These are phyloP conservation scores for Netelia fuscicornis DNA, from an alignment of 2,888 invertebrate species.

Conservation along the genomic window DNA sequence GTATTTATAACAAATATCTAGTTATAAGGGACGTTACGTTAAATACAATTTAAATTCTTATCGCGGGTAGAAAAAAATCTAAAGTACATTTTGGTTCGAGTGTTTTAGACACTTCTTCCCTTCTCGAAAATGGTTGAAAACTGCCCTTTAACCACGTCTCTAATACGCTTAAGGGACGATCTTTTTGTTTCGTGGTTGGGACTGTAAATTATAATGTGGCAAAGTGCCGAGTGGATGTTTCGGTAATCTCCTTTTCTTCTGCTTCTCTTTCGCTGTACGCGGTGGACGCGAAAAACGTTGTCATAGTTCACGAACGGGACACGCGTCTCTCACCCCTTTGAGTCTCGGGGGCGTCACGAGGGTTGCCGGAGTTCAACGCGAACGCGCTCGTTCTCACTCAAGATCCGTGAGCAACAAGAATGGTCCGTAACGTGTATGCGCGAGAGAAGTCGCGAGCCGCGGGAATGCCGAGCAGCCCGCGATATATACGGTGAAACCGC, in stretches of 20 bases:
- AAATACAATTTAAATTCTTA: too few relatives aligned
- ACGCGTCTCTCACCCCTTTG: slow-evolving; percentile 47
- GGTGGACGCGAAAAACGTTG: slow-evolving; percentile 1
- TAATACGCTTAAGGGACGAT: too few relatives aligned
- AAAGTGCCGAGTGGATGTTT: slow-evolving; percentile 42
- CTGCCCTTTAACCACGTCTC: too few relatives aligned
- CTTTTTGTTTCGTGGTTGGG: too few relatives aligned
- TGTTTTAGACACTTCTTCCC: too few relatives aligned
- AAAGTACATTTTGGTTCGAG: too few relatives aligned
- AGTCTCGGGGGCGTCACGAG: slow-evolving; percentile 37
- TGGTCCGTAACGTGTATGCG: slow-evolving; percentile 60
- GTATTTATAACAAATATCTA: too few relatives aligned
- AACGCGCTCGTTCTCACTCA: slow-evolving; percentile 47
- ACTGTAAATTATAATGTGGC: background rate
- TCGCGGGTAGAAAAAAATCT: too few relatives aligned
- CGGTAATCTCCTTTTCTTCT: background rate
- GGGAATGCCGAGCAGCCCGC: slow-evolving; percentile 32
- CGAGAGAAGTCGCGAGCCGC: slow-evolving; percentile 36
- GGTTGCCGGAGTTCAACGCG: slow-evolving; percentile 54
- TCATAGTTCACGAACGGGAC: slow-evolving; percentile 45
- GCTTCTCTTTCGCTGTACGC: slow-evolving; percentile 11
- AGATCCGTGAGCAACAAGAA: slow-evolving; percentile 72
- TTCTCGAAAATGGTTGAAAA: too few relatives aligned
- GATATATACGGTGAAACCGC: slow-evolving; percentile 55
- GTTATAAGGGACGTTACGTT: too few relatives aligned